Evolutionary conservation across 2,888 invertebrate species (phyloP).

Genomic region (Conus canariensis): DNA sequence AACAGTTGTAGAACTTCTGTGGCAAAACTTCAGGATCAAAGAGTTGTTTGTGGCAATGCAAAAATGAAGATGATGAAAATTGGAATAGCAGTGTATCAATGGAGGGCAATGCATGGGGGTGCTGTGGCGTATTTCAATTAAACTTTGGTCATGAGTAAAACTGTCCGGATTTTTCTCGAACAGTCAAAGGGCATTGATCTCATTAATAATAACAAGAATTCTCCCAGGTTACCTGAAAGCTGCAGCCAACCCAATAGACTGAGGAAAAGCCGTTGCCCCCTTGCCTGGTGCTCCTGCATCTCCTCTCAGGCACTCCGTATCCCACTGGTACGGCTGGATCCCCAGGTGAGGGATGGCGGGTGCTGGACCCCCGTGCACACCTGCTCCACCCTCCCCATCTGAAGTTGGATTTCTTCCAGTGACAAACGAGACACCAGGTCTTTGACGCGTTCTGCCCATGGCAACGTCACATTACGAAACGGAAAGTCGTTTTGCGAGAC

Average conservation of each 20-base stretch:
- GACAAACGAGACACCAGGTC: slow-evolving; percentile 47
- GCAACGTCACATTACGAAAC: slow-evolving; percentile 46
- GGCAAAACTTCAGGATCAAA: no score
- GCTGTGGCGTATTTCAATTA: no score
- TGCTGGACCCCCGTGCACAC: slow-evolving; percentile 39
- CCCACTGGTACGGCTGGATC: slow-evolving; percentile 46
- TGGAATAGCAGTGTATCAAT: no score
- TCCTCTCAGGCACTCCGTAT: slow-evolving; percentile 47
- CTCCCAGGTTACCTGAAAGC: slow-evolving; percentile 43
- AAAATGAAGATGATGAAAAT: no score
- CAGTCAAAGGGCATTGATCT: no score
- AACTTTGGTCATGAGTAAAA: no score
- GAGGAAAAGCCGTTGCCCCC: slow-evolving; percentile 48
- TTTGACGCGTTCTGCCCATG: slow-evolving; percentile 44
- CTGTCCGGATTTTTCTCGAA: no score
- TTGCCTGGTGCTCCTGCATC: slow-evolving; percentile 39
- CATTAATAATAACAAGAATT: no score
- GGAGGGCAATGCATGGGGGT: no score
- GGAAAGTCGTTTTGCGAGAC: slow-evolving; percentile 27
- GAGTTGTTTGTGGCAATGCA: no score
- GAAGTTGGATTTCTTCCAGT: slow-evolving; percentile 46
- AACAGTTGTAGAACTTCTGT: no score
- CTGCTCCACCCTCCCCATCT: slow-evolving; percentile 51
- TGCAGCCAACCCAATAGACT: slow-evolving; percentile 50
- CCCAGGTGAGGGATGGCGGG: slow-evolving; percentile 42